Evolutionary conservation across 1,140 invertebrate genomes (phyloP).

Genomic region (Euglossa dilemma): DNA sequence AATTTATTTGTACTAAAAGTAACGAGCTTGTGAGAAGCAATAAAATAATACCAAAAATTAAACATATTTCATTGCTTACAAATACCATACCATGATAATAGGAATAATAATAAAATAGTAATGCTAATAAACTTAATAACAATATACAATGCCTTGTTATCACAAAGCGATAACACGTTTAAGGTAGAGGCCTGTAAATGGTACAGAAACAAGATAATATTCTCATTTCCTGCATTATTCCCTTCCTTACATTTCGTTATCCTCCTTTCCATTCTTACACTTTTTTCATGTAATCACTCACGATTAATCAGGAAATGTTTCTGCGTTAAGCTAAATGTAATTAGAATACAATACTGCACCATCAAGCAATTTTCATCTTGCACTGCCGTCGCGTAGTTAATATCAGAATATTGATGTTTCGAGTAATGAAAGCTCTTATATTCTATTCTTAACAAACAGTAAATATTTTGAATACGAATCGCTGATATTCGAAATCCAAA

Average conservation of each 20-base stretch:
- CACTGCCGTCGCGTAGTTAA: neutral
- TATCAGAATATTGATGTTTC: conserved; percentile 3
- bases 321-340: neutral
- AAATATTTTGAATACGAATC: neutral
- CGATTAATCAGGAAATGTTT: conserved; percentile 3
- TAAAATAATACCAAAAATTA: conserved; percentile 57
- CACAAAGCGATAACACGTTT: conserved; percentile 35
- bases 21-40: conserved; percentile 37
- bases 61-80: conserved; percentile 38
- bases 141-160: conserved; percentile 38
- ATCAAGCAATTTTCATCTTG: neutral
- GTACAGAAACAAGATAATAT: neutral
- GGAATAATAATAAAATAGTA: conserved; percentile 16
- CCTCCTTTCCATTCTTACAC: too few relatives aligned
- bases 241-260: neutral
- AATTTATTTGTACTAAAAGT: conserved; percentile 64
- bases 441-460: neutral
- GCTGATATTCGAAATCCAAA: conserved; percentile 6
- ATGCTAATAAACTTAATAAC: conserved; percentile 9
- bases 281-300: neutral
- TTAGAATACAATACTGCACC: conserved; percentile 9
- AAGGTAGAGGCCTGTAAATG: neutral
- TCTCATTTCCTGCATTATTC: neutral
- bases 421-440: conserved; percentile 9
- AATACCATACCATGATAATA: conserved; percentile 25